Evolutionary conservation across 1,140 invertebrate genomes (phyloP).

Genomic region (Trinorchestia longiramus): DNA sequence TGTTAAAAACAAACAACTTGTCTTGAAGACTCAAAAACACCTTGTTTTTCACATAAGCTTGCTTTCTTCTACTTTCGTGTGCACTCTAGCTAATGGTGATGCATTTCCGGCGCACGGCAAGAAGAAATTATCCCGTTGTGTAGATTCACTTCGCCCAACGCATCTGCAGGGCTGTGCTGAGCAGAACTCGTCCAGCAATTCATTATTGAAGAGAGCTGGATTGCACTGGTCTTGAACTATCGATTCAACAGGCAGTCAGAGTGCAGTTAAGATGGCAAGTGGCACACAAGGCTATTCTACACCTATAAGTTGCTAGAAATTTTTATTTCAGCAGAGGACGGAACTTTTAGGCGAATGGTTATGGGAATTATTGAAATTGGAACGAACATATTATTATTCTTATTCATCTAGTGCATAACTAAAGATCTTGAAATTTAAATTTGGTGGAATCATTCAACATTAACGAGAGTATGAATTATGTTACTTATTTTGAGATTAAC

Average conservation of each 20-base stretch:
- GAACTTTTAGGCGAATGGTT: neutral
- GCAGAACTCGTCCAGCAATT: neutral
- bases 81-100: neutral
- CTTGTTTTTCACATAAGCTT: neutral
- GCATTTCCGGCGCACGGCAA: too few species aligned
- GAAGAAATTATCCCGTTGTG: neutral
- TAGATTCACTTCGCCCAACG: neutral
- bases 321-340: neutral
- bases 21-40: neutral
- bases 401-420: neutral
- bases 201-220: neutral
- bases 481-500: neutral
- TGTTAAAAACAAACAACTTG: neutral
- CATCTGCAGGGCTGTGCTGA: neutral
- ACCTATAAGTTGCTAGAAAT: neutral
- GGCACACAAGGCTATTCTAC: neutral
- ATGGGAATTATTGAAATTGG: neutral
- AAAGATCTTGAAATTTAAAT: neutral
- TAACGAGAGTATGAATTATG: neutral
- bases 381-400: neutral
- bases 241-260: neutral
- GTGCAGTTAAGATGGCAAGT: neutral
- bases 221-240: slow-evolving; percentile 7
- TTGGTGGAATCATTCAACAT: neutral
- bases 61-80: neutral